Percentiles rank a stretch among this genome's conserved stretches.
These are phyloP conservation scores for Takifugu flavidus DNA, from an alignment of 2,113 vertebrate species.

Conservation along the genomic window DNA sequence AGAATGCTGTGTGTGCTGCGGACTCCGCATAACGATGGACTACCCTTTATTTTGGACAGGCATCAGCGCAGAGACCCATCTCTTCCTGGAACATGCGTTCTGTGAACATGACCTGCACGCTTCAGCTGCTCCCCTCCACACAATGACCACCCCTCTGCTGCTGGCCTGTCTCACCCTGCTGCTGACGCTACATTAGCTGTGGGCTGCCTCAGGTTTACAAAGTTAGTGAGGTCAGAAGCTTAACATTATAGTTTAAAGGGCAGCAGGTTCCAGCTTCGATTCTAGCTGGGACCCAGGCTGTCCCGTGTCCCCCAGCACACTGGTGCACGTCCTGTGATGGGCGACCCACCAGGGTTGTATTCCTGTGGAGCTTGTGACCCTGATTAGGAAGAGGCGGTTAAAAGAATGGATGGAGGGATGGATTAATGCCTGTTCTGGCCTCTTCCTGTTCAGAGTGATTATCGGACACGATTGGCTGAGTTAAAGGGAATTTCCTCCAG, in stretches of 20 bases:
- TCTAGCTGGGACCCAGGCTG: no score
- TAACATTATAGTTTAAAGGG: no score
- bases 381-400: no score
- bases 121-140: conserved; percentile 37
- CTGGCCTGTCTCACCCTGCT: conserved; percentile 12
- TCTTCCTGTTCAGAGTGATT: conserved; percentile 9
- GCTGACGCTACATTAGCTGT: conserved; percentile 8
- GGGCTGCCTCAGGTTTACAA: background rate
- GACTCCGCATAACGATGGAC: background rate
- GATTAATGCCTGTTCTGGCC: background rate
- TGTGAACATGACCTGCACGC: conserved; percentile 64
- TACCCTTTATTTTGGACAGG: conserved; percentile 45
- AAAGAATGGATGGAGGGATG: no score
- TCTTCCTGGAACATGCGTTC: conserved; percentile 68
- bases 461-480: conserved; percentile 24
- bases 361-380: no score
- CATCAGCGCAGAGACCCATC: conserved; percentile 69
- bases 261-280: no score
- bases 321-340: no score
- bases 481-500: conserved; percentile 18
- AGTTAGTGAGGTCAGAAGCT: background rate
- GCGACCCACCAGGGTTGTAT: no score
- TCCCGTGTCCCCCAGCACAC: no score
- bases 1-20: no score
- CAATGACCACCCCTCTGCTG: conserved; percentile 17